Base-by-base conservation (phyloP, 2,113 vertebrate genomes). In the Heterotilapia buettikoferi region DNA sequence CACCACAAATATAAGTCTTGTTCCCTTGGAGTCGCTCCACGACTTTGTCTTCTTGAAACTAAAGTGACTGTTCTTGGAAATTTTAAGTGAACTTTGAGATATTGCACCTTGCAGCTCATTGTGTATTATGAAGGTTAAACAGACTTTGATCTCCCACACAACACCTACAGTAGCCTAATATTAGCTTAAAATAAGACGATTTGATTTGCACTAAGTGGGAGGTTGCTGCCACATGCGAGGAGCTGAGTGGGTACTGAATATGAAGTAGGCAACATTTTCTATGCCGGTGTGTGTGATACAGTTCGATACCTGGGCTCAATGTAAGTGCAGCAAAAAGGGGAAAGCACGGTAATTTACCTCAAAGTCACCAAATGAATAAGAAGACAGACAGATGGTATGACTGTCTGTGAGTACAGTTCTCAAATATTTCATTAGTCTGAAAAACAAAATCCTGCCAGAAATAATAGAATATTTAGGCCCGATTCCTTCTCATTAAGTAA, bases 111-210 rank as follows among this genome's bases (percentile, higher is more conserved):
- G 1, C 16, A 38, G 10, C 18, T 33, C 45, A 52, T 78, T 33
- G 6, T 52, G 18, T 78, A 0, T 78, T 78, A 52, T 47, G 24
- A 52, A 50, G 43, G 45, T 52, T 78, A 78, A 13, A 78, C 45
- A 78, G 45, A 52, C 45, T 50, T 50, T 78, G 26, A 52, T 63
- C 19, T 52, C 56, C 84, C 45, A 86, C 84, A 8, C 9, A 54
- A 71, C 56, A 68, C 84, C 76, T 40, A 38, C 11, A 76, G 7
- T 33, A 7, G 12, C 53, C 76, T 86, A 31, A 66, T 52, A 52
- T 61, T 61, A 79, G 21, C 16, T 29, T 29, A 47, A 82, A 40
- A 54, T 38, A 24, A 54, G 19, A 54, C n/a, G 0, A 26, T 59
- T 19, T 9, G 1, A 36, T 33, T 78, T 45, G 12, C 14, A 31